These are phyloP conservation scores for Dysidea cf. avara DNA, from an alignment of 37 sponge, comb jelly and placozoan species.

Conservation along the genomic window DNA sequence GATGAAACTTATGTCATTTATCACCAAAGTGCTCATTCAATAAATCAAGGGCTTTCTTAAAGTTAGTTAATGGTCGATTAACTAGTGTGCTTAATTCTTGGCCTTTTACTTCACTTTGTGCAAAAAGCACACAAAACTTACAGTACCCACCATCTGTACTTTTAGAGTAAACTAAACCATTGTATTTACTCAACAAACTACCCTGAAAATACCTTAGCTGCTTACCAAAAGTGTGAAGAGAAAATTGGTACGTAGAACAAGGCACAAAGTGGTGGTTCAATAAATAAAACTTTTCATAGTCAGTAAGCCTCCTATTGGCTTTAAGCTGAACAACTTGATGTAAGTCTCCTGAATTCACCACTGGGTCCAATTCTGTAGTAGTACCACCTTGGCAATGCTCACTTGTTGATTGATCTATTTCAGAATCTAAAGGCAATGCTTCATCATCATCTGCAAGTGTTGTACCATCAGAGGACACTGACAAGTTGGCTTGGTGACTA, in stretches of 20 bases:
- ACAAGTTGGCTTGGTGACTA: no score
- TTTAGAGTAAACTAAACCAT: slow-evolving; percentile 36
- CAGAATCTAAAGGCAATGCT: no score
- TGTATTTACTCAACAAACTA: slow-evolving; percentile 26
- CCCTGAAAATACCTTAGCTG: slow-evolving; percentile 27
- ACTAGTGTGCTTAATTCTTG: slow-evolving; percentile 28
- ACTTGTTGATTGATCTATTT: no score
- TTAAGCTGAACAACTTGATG: slow-evolving; percentile 48
- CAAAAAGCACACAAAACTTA: slow-evolving; percentile 67
- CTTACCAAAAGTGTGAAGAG: slow-evolving; percentile 15
- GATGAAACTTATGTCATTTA: background rate
- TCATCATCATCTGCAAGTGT: no score
- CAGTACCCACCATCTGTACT: no score
- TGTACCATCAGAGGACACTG: no score
- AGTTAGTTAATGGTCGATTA: slow-evolving; percentile 31
- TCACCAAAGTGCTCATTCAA: slow-evolving; percentile 12
- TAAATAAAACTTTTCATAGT: slow-evolving; percentile 34
- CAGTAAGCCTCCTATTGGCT: slow-evolving; percentile 34
- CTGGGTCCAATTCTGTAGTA: no score
- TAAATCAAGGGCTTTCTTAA: slow-evolving; percentile 36
- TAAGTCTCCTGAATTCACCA: slow-evolving; percentile 55
- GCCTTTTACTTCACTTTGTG: background rate
- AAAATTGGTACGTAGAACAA: slow-evolving; percentile 19
- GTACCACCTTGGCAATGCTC: no score
- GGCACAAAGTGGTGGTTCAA: slow-evolving; percentile 42